phyloP scores from a whole-genome alignment of 2,113 vertebrate genomes.

The human (Homo sapiens) region GRCh38 chr16:78697501-78698000 shows the following conservation, averaged over 20 bases:
- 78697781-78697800: neutral
- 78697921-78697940: neutral
- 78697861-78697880: neutral
- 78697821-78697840: neutral
- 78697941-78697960: neutral
- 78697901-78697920: neutral
- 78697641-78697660: too few relatives aligned
- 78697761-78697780: neutral
- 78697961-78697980: neutral
- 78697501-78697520: too few relatives aligned
- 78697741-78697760: neutral
- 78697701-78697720: neutral
- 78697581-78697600: too few relatives aligned
- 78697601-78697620: too few relatives aligned
- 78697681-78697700: neutral
- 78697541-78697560: too few relatives aligned
- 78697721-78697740: neutral
- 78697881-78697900: neutral
- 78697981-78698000: neutral
- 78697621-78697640: too few relatives aligned
- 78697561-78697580: too few relatives aligned
- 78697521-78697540: too few relatives aligned
- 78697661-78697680: neutral
- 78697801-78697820: neutral
- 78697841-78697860: neutral